Evolutionary conservation across 2,888 invertebrate genomes (phyloP), one percentile per base, ranked within the genome.

Genomic region (Agrypnus murinus): DNA sequence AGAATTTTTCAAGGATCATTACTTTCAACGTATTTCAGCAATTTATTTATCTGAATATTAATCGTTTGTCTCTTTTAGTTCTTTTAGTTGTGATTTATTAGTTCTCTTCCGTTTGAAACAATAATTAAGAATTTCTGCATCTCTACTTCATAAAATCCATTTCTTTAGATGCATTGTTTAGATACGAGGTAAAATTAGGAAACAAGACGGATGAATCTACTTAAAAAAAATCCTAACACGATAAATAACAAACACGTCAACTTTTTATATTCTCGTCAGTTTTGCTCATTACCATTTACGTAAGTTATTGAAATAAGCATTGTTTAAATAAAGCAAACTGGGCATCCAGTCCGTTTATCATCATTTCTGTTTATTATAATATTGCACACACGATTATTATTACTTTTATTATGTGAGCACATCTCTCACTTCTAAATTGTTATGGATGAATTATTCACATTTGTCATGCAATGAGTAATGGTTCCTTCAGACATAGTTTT

Each of bases 41-140:
- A 65, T 65, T 65, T n/a, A n/a, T n/a, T n/a, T 65, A 65, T 58
- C 65, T 46, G 58, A 65, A 65, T 65, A 65, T 65, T 65, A 65
- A 65, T 65, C 58, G 58, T 55, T 32, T 46, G 65, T 17, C 58
- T 65, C 65, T 34, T n/a, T n/a, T 32, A 32, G 15, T 45, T 43
- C 53, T 45, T 38, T 10, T 38, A 36, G 50, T 50, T 31, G 9
- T 15, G 0, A 31, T 38, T 55, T 17, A 58, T 58, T 31, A 15
- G n/a, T n/a, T n/a, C n/a, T n/a, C n/a, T n/a, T n/a, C n/a, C n/a
- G n/a, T n/a, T n/a, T n/a, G n/a, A n/a, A n/a, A n/a, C n/a, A n/a
- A n/a, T n/a, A n/a, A n/a, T n/a, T n/a, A n/a, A n/a, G n/a, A n/a
- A n/a, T n/a, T n/a, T n/a, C n/a, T n/a, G n/a, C n/a, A n/a, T n/a